Conservation (phyloP, 64 coral and sea anemone genomes). For the Dendronephthya gigantea region DNA sequence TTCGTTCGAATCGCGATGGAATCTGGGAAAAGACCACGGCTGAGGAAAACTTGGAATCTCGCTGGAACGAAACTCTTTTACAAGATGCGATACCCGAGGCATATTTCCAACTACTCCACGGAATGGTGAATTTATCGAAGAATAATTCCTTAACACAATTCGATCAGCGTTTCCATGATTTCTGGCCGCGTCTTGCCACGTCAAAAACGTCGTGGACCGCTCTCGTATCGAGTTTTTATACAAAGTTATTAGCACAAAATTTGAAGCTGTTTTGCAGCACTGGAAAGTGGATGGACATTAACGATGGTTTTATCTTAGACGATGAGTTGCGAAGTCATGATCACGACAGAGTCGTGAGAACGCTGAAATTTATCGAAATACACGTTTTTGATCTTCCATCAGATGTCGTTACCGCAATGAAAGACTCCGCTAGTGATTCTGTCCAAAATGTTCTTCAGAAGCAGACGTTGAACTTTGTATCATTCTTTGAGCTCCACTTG, state of each 20-base stretch:
- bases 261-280: background rate
- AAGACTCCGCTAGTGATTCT: constrained; percentile 37
- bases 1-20: background rate
- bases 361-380: background rate
- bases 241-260: background rate
- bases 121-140: constrained; percentile 40
- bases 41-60: constrained; percentile 57
- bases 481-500: constrained; percentile 57
- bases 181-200: constrained; percentile 58
- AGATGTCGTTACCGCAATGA: background rate
- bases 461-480: constrained; percentile 58
- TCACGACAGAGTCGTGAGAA: background rate
- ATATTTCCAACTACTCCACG: constrained; percentile 60
- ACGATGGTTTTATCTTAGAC: background rate
- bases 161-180: constrained; percentile 37
- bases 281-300: background rate
- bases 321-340: background rate
- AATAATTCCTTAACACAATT: constrained; percentile 45
- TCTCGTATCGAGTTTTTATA: background rate
- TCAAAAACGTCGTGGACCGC: background rate
- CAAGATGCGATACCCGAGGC: constrained; percentile 83
- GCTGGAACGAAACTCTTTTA: constrained; percentile 80
- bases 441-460: constrained; percentile 23
- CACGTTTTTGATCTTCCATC: background rate
- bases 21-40: constrained; percentile 9